Evolutionary conservation across 1,140 invertebrate species (phyloP), one percentile per base, ranked within the genome.

Genomic region (Heliothis virescens): DNA sequence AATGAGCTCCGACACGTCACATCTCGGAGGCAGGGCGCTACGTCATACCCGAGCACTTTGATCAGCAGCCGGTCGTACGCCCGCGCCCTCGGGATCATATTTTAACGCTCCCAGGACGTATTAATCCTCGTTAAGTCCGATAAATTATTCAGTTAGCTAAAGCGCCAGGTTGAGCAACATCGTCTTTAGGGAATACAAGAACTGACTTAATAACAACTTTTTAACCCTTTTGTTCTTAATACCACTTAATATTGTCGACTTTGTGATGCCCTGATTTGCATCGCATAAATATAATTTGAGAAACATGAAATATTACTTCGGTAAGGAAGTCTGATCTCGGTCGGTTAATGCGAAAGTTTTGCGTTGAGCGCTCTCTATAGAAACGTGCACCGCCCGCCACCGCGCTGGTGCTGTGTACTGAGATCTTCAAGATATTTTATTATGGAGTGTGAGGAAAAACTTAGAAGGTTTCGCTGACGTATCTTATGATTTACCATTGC

Each of bases 41-140:
- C 48, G 48, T 71, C 48, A 71, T 9, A 29, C 18, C 21, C 16
- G 13, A 52, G 48, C 21, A 52, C 41, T 71, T 52, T 71, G 47
- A 71, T 71, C 48, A 53, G 41, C 16, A 7, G 62, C 10, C 41
- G 4, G 29, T 11, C 63, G 16, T 7, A 1, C 65, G 48, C 65
- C 29, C 10, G 12, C 2, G 15, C 29, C 60, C 59, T 18, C 67
- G 18, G 67, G 67, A 53, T 71, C 18, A 71, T 71, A 53, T 52
- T 60, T 53, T n/a, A 71, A 71, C 81, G 69, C 79, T 84, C 80
- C 74, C 83, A 79, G 77, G 84, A 85, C 80, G 79, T 86, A 88
- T 86, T 87, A 88, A 90, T 90, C 85, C 87, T 87, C 78, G 83
- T 87, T 88, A 88, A 87, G 82, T 85, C 81, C 81, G 75, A 87